These are phyloP conservation scores for Schrankia costaestrigalis DNA, from an alignment of 2,888 invertebrate species.

Conservation along the genomic window DNA sequence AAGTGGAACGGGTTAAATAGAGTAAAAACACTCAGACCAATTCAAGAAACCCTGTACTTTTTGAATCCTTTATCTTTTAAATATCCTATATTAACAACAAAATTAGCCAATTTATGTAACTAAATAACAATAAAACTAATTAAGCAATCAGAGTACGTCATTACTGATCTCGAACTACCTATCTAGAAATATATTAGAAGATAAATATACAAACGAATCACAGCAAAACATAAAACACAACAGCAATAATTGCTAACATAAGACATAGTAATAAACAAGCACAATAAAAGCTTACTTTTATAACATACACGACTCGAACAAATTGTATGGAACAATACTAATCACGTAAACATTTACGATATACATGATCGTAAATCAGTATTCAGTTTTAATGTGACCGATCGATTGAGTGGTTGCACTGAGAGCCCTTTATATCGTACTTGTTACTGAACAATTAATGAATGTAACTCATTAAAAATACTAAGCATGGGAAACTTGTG, in stretches of 20 bases:
- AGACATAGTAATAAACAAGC: conserved; percentile 7
- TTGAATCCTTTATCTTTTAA: too few species aligned
- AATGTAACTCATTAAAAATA: conserved; percentile 30
- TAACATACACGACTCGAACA: conserved; percentile 13
- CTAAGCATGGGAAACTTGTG: conserved; percentile 20
- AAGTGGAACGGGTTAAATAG: too few species aligned
- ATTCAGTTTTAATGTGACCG: conserved; percentile 24
- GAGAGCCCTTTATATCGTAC: conserved; percentile 18
- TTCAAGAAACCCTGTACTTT: too few species aligned
- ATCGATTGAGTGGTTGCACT: conserved; percentile 23
- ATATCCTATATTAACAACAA: too few species aligned
- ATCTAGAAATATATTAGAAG: too few species aligned
- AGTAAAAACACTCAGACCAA: too few species aligned
- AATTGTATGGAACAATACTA: conserved; percentile 44
- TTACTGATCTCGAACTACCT: too few species aligned
- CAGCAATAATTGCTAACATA: background rate
- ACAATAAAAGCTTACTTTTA: conserved; percentile 16
- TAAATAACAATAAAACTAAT: too few species aligned
- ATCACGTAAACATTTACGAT: conserved; percentile 46
- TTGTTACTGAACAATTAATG: conserved; percentile 42
- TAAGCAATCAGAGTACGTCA: too few species aligned
- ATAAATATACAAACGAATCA: too few species aligned
- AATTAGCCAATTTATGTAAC: too few species aligned
- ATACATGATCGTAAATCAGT: conserved; percentile 37
- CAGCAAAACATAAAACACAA: too few species aligned